These are phyloP conservation scores for Phyllopteryx taeniolatus DNA, from an alignment of 2,113 vertebrate species.

Conservation along the genomic window DNA sequence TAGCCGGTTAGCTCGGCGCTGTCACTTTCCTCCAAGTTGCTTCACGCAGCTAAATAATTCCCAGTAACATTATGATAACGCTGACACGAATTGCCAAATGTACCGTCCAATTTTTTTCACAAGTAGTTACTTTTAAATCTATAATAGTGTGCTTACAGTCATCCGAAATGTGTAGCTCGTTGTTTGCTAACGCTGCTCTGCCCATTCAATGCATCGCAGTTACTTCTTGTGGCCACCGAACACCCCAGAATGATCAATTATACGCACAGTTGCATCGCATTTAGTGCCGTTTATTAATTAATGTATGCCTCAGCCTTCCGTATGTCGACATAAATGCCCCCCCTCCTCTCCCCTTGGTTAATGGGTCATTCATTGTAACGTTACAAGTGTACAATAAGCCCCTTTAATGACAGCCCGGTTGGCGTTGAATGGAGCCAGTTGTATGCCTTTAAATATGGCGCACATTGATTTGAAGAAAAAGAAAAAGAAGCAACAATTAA, in stretches of 20 bases:
- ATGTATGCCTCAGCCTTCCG: background rate
- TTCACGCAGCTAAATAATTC: constrained; percentile 22
- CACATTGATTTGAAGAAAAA: constrained; percentile 2
- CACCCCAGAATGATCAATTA: constrained; percentile 1
- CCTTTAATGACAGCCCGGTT: constrained; percentile 44
- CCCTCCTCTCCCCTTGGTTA: background rate
- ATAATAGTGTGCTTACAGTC: background rate
- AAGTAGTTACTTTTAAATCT: background rate
- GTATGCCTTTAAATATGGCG: constrained; percentile 29
- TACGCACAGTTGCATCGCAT: constrained; percentile 6
- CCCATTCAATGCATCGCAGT: constrained; percentile 55
- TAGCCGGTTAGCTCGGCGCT: constrained; percentile 52
- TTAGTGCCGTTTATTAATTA: background rate
- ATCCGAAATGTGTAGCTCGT: background rate
- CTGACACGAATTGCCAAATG: too few relatives aligned
- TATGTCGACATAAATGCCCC: background rate
- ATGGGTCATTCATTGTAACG: constrained; percentile 29
- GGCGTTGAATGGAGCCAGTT: constrained; percentile 24
- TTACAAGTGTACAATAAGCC: constrained; percentile 35
- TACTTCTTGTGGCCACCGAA: constrained; percentile 15
- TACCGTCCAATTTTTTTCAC: background rate
- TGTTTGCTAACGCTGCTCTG: constrained; percentile 53
- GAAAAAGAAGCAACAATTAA: background rate
- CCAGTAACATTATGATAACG: background rate
- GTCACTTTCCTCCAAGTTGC: constrained; percentile 62